phyloP scores from a whole-genome alignment of 2,113 vertebrate genomes.

The Tapirus terrestris region DNA sequence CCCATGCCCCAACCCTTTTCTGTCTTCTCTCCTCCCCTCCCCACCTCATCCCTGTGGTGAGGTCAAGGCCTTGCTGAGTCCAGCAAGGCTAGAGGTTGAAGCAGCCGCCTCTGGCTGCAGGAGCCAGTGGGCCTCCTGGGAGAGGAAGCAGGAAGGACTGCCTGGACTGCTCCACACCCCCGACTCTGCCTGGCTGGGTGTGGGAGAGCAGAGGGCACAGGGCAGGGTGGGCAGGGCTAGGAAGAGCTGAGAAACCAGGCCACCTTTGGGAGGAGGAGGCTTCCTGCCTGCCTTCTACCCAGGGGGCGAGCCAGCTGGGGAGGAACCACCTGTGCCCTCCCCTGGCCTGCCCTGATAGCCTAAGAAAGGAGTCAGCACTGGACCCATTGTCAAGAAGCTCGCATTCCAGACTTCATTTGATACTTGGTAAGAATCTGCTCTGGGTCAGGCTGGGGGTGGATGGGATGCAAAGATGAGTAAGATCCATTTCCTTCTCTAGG shows the following conservation, averaged over 20 bases:
- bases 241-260: not conserved
- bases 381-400: not conserved
- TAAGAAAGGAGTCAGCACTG: not conserved
- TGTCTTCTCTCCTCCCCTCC: not conserved
- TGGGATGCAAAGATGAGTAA: not conserved
- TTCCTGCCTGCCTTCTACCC: not conserved
- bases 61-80: not conserved
- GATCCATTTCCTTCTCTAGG: not conserved
- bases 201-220: slow-evolving; percentile 4
- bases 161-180: slow-evolving; percentile 89
- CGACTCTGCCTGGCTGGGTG: slow-evolving; percentile 89
- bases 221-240: not conserved
- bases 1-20: not conserved
- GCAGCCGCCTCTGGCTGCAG: not conserved
- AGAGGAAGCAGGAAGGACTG: slow-evolving; percentile 91
- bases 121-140: not conserved
- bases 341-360: not conserved
- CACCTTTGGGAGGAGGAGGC: not conserved
- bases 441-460: not conserved
- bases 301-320: not conserved
- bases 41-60: not conserved
- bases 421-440: not conserved
- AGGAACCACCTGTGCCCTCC: not conserved
- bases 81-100: not conserved
- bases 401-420: not conserved